Base-by-base conservation (phyloP, 2,888 invertebrate species). In the Muscina levida region DNA sequence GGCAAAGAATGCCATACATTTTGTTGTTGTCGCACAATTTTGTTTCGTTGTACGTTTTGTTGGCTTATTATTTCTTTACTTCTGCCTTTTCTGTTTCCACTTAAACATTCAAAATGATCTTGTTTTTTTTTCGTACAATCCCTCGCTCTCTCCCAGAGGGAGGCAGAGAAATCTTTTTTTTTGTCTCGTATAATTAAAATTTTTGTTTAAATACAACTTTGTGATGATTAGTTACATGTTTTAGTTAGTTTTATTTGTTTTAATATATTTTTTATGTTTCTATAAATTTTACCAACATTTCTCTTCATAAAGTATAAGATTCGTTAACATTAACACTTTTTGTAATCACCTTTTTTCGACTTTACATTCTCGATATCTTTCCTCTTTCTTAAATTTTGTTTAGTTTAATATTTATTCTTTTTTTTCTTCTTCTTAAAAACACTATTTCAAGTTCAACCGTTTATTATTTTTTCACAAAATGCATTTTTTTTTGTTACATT, bases 1-100 rank as follows among this genome's bases (percentile, higher is more conserved):
- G 83, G 87, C 85, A 88, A 88, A 88, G 88, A 89, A 88, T 88
- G 88, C 84, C 85, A 87, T 87, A 85, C 85, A 85, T 85, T 87
- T 86, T 85, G 85, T 87, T 88, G 87, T 85, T 84, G 84, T 79
- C 72, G 77, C 70, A 74, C 46, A 74, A 65, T 73, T 78, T 80
- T 76, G 68, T 42, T 76, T 76, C 83, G 37, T 83, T 82, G 79
- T 77, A 79, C 68, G 68, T 62, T 62, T 53, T 75, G 48, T 75
- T 76, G 65, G 72, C 62, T 75, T 75, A 59, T 72, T 3, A 31
- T 31, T 31, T 31, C 31, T 31, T 31, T 31, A 8, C 31, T 31
- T 31, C 31, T 31, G 31, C 31, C 31, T 31, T 51, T 65, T 80
- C 66, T 70, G 53, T 44, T 70, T 71, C 31, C 31, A 31, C 31